Evolutionary conservation across 2,888 invertebrate genomes (phyloP).

Genomic region (Eupeodes luniger): DNA sequence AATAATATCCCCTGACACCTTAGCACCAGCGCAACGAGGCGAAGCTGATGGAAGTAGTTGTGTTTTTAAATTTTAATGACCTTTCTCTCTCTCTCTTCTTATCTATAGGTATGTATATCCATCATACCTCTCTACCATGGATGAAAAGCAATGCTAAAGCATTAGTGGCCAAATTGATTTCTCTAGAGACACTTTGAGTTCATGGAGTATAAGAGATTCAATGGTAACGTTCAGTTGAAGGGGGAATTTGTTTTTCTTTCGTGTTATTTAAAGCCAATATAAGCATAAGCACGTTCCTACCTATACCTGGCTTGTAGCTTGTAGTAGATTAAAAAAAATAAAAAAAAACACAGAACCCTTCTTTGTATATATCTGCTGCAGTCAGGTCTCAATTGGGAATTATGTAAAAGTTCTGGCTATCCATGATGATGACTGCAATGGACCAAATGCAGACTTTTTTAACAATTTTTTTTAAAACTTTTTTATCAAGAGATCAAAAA

Average conservation of each 20-base stretch:
- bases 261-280: background rate
- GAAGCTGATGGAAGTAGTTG: too few species aligned
- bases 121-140: background rate
- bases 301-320: background rate
- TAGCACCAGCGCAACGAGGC: too few species aligned
- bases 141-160: slow-evolving; percentile 23
- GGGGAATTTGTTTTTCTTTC: slow-evolving; percentile 33
- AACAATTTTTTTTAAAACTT: background rate
- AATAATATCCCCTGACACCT: too few species aligned
- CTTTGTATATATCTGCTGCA: slow-evolving; percentile 27
- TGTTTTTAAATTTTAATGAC: too few species aligned
- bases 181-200: slow-evolving; percentile 38
- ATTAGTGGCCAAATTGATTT: slow-evolving; percentile 60
- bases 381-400: slow-evolving; percentile 41
- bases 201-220: background rate
- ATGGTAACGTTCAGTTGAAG: slow-evolving; percentile 46
- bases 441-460: slow-evolving; percentile 4
- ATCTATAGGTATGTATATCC: too few species aligned
- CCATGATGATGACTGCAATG: slow-evolving; percentile 26
- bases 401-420: slow-evolving; percentile 29
- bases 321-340: background rate
- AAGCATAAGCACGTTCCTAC: background rate
- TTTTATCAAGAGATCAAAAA: background rate
- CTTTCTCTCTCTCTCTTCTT: too few species aligned
- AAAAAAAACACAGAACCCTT: background rate